Evolutionary conservation across 2,113 vertebrate species (phyloP), one percentile per base, ranked within the genome.

Genomic region (Empidonax alnorum): DNA sequence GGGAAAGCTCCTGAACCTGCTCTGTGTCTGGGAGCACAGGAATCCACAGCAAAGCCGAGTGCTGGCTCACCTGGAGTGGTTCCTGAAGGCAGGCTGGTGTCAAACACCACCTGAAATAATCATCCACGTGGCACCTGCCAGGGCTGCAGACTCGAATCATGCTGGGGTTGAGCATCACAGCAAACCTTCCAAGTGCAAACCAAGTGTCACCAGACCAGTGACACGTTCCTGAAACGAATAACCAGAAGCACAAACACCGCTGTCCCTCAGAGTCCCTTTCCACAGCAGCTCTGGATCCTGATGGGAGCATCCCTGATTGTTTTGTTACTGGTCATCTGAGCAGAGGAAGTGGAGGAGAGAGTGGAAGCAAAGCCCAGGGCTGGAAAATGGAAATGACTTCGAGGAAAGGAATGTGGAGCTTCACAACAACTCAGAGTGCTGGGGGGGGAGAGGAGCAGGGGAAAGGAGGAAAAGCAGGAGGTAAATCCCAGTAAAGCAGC

Each of bases 371-470:
- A 95, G 82, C 56, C 25, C 88, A 74, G 72, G 62, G 76, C n/a
- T 95, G 79, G 73, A 90, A 94, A 94, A 94, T 90, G 86, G 93
- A 90, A 94, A 93, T 97, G 96, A 96, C 90, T 92, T 71, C 7
- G 89, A 78, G 93, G 96, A 92, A 92, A 92, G 96, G 93, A 93
- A 94, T 90, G 94, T 47, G 83, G 83, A 93, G 68, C 90, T 92
- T 90, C 68, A 33, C 27, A 86, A 22, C 50, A 28, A 1, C 44
- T 14, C 10, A 0, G 39, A 14, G 24, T 2, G 31, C 12, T 41
- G 69, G 33, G 65, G 31, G 14, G 31, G 33, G 41, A 55, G 86
- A 41, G 18, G 73, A 67, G 75, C 63, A 50, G 39, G 62, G 42
- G 30, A 82, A 79, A 89, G 50, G 72, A 77, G 65, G 84, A 82